These are phyloP conservation scores for Pocota personata DNA, from an alignment of 2,888 invertebrate genomes.

Conservation along the genomic window DNA sequence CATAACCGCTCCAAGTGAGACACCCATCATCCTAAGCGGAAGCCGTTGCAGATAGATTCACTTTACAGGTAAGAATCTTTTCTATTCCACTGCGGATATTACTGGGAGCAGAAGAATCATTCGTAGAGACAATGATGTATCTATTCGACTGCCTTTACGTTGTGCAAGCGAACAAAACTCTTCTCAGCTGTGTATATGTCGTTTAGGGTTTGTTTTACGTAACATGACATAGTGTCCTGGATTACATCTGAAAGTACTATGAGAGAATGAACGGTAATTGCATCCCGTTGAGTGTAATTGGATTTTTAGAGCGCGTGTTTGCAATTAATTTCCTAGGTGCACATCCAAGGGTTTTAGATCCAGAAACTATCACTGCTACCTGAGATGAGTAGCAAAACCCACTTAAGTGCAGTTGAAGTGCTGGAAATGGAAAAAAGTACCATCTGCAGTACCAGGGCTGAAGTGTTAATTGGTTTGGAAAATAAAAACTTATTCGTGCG, in stretches of 20 bases:
- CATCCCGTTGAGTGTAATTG: conserved; percentile 62
- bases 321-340: conserved; percentile 27
- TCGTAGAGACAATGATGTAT: conserved; percentile 35
- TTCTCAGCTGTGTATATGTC: conserved; percentile 48
- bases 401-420: conserved; percentile 20
- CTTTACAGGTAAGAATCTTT: conserved; percentile 58
- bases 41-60: conserved; percentile 38
- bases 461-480: conserved; percentile 35
- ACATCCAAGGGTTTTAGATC: background rate
- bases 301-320: conserved; percentile 52
- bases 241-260: conserved; percentile 46
- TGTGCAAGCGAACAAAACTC: conserved; percentile 39
- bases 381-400: background rate
- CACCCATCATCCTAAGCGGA: conserved; percentile 2
- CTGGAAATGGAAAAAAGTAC: conserved; percentile 28
- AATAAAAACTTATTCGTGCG: conserved; percentile 22
- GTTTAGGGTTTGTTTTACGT: conserved; percentile 62
- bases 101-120: conserved; percentile 9
- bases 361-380: background rate
- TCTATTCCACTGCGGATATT: conserved; percentile 45
- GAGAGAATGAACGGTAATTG: conserved; percentile 52
- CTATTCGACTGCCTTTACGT: conserved; percentile 34
- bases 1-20: conserved; percentile 40
- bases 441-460: background rate
- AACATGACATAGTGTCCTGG: conserved; percentile 73